phyloP scores from a whole-genome alignment of 2,113 vertebrate species.

The Lanius ludovicianus region DNA sequence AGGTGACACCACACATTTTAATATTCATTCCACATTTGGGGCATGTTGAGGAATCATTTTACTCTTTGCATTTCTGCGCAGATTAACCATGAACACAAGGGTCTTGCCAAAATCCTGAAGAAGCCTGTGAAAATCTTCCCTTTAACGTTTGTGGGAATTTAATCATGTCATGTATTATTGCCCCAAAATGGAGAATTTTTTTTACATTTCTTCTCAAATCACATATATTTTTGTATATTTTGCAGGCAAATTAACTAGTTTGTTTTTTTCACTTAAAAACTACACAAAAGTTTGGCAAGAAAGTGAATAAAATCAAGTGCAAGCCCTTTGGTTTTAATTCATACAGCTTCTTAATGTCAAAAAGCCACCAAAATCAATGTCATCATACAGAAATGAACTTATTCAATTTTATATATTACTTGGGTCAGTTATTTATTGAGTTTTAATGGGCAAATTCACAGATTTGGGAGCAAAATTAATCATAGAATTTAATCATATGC shows the following conservation, averaged over 20 bases:
- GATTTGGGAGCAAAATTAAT: neutral
- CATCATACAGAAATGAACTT: neutral
- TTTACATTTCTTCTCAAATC: neutral
- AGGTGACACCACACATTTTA: neutral
- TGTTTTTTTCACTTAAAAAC: neutral
- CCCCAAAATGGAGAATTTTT: neutral
- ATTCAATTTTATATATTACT: neutral
- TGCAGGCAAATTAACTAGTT: neutral
- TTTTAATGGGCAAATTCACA: neutral
- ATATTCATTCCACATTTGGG: neutral
- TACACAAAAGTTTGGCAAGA: neutral
- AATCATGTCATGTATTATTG: neutral
- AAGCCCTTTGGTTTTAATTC: neutral
- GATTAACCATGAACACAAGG: neutral
- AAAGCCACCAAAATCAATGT: neutral
- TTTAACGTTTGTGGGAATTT: neutral
- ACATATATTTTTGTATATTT: neutral
- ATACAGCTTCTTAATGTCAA: neutral
- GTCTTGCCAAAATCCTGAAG: neutral
- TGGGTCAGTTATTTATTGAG: neutral
- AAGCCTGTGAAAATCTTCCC: neutral
- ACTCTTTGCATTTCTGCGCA: neutral
- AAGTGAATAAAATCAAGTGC: neutral
- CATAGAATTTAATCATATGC: neutral
- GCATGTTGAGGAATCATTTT: neutral